A percentile compares a stretch with the other conserved stretches of the same genome.
These are phyloP conservation scores for Archocentrus centrarchus DNA, from an alignment of 2,113 vertebrate species.

Conservation along the genomic window DNA sequence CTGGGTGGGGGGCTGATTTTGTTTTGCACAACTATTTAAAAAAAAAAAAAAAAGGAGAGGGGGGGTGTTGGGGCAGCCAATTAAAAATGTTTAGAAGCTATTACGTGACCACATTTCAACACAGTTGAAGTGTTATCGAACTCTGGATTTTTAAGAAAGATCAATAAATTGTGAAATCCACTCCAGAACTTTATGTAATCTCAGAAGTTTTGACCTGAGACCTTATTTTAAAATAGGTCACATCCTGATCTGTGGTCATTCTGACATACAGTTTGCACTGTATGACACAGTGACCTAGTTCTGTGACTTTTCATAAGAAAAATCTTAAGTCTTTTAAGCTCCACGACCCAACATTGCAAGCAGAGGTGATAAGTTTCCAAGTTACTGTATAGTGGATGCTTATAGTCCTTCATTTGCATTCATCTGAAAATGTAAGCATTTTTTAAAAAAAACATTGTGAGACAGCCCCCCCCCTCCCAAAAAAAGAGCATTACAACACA, in stretches of 20 bases:
- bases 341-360: not conserved
- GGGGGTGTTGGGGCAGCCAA: not conserved
- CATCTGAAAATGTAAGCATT: not conserved
- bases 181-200: slow-evolving; percentile 29
- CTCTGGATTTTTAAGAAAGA: slow-evolving; percentile 1
- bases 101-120: not conserved
- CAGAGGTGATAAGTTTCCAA: not conserved
- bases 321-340: slow-evolving; percentile 3
- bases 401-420: not conserved
- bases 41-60: not conserved
- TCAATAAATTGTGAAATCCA: slow-evolving; percentile 39
- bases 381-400: not conserved
- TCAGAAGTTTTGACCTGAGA: slow-evolving; percentile 12
- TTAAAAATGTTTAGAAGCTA: not conserved
- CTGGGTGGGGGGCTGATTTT: slow-evolving; percentile 29
- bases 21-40: slow-evolving; percentile 71
- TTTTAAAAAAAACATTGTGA: not conserved
- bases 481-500: not conserved
- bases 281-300: slow-evolving; percentile 57
- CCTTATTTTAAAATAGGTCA: slow-evolving; percentile 49
- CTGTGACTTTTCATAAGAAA: slow-evolving; percentile 14
- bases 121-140: not conserved
- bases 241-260: slow-evolving; percentile 28
- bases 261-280: not conserved
- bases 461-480: not conserved